These are phyloP conservation scores for Piprites chloris DNA, from an alignment of 2,113 vertebrate species.

Conservation along the genomic window DNA sequence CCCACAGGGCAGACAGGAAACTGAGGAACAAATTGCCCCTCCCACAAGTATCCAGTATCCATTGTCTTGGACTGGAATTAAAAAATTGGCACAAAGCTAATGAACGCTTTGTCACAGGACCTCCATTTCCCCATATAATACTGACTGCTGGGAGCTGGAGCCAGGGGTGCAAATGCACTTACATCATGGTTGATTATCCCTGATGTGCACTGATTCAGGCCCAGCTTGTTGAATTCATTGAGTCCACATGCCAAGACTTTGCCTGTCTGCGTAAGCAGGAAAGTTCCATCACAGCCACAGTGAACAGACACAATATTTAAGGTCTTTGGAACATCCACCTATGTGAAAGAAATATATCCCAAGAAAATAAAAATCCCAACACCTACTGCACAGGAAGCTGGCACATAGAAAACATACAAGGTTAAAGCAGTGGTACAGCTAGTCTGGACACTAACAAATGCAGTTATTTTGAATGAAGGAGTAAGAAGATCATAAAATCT, in stretches of 20 bases:
- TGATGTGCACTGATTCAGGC: constrained; percentile 92
- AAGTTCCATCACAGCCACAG: constrained; percentile 92
- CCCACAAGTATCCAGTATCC: neutral
- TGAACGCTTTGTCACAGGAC: neutral
- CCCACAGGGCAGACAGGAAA: neutral
- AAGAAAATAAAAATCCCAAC: neutral
- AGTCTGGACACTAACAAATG: neutral
- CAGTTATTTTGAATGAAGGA: neutral
- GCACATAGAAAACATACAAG: neutral
- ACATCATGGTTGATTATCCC: constrained; percentile 92
- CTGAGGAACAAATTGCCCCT: neutral
- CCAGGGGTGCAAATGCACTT: constrained; percentile 21
- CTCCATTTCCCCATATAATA: neutral
- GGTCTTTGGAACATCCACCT: constrained; percentile 91
- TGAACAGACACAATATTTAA: constrained; percentile 87
- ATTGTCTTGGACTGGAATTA: neutral
- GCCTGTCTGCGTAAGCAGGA: constrained; percentile 91
- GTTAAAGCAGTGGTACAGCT: neutral
- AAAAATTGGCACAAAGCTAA: neutral
- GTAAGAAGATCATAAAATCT: neutral
- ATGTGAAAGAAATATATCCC: neutral
- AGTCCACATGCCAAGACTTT: constrained; percentile 96
- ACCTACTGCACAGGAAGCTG: neutral
- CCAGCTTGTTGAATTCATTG: constrained; percentile 96
- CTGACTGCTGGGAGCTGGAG: neutral